phyloP scores from a whole-genome alignment of 2,888 invertebrate genomes.

The Cryptosula pallasiana region DNA sequence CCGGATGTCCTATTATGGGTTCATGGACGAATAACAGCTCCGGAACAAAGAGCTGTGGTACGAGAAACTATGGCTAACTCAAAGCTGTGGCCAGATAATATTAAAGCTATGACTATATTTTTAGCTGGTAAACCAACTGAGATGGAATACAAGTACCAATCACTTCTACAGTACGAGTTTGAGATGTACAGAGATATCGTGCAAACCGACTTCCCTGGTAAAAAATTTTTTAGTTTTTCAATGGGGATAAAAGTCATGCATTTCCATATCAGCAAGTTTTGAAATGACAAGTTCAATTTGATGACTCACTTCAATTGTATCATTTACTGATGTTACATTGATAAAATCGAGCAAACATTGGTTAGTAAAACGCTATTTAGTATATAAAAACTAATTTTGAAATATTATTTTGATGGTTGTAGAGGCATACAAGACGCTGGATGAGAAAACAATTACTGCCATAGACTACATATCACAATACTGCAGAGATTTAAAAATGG shows the following conservation, averaged over 20 bases:
- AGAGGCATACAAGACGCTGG: neutral
- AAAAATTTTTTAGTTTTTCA: too few relatives aligned
- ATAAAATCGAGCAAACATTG: too few relatives aligned
- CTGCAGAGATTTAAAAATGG: neutral
- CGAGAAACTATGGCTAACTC: neutral
- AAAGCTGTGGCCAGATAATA: neutral
- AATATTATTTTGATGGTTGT: neutral
- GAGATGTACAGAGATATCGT: neutral
- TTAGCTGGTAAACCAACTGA: neutral
- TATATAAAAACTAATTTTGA: too few relatives aligned
- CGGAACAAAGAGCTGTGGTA: neutral
- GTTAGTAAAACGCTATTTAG: too few relatives aligned
- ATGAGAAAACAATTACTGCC: neutral
- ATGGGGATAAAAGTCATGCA: too few relatives aligned
- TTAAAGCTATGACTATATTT: neutral
- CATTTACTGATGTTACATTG: too few relatives aligned
- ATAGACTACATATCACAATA: neutral
- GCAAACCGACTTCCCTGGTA: neutral
- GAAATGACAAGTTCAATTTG: too few relatives aligned
- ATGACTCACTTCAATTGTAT: too few relatives aligned
- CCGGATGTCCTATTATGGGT: conserved; percentile 15
- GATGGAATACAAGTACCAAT: neutral
- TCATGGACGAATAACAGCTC: neutral
- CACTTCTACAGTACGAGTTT: neutral
- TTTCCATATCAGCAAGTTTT: too few relatives aligned